Conservation (phyloP, 2,113 vertebrate species). For the Rhinoptilus africanus region DNA sequence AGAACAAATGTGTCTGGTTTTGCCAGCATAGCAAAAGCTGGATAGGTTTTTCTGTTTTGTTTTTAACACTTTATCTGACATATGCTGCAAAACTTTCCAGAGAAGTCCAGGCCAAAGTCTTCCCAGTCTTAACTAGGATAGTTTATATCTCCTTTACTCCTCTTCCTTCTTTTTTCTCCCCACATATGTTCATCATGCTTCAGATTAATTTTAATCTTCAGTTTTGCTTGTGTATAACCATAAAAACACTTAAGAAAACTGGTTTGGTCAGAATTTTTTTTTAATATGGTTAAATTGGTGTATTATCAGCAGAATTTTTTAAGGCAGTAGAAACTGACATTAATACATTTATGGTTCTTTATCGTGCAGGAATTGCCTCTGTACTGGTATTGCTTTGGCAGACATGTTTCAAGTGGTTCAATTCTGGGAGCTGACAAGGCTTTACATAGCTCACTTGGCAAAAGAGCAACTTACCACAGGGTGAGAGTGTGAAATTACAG, state of each 20-base stretch:
- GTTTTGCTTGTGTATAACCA: not conserved
- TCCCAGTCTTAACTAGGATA: not conserved
- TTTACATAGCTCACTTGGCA: conserved; percentile 40
- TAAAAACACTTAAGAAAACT: not conserved
- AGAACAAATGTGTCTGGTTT: not conserved
- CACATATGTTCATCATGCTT: not conserved
- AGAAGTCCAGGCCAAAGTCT: not conserved
- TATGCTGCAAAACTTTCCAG: not conserved
- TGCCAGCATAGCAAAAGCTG: not conserved
- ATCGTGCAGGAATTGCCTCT: not conserved
- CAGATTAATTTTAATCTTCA: not conserved
- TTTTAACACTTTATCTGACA: not conserved
- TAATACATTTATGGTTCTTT: not conserved
- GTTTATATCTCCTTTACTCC: not conserved
- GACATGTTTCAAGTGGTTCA: not conserved
- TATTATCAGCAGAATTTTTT: not conserved
- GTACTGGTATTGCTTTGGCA: not conserved
- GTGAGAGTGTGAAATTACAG: conserved; percentile 38
- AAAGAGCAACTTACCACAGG: conserved; percentile 10
- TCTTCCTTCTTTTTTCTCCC: not conserved
- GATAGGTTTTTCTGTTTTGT: not conserved
- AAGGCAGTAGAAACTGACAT: not conserved
- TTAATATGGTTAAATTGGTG: not conserved
- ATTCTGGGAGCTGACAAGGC: not conserved
- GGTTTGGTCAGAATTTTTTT: not conserved